These are phyloP conservation scores for Caenorhabditis imperialis DNA, from an alignment of 2,888 invertebrate species.

Conservation along the genomic window DNA sequence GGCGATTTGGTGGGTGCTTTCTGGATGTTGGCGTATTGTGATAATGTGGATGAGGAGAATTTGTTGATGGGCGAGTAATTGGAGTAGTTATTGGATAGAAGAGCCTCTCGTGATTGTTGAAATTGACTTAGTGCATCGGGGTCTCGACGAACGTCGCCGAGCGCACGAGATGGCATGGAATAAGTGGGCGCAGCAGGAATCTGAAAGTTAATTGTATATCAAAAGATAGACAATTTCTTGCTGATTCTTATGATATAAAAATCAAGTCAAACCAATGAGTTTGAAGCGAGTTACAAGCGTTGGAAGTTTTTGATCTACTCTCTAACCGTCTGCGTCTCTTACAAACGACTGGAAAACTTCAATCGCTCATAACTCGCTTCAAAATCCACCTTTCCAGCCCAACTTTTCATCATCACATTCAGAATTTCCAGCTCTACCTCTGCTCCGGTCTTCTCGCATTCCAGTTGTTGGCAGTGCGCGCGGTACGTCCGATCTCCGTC, in stretches of 20 bases:
- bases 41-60: conserved; percentile 49
- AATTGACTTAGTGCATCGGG: conserved; percentile 67
- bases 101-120: conserved; percentile 47
- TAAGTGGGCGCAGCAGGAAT: conserved; percentile 72
- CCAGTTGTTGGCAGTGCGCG: conserved; percentile 71
- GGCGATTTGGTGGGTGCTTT: conserved; percentile 15
- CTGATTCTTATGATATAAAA: too few relatives aligned
- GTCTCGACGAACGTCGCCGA: conserved; percentile 73
- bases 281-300: too few relatives aligned
- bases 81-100: conserved; percentile 22
- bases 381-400: too few relatives aligned
- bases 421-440: conserved; percentile 51
- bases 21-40: conserved; percentile 43
- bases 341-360: too few relatives aligned
- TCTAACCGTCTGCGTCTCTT: too few relatives aligned
- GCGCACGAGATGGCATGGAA: conserved; percentile 72
- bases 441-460: conserved; percentile 70
- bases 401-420: background rate
- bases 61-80: conserved; percentile 35
- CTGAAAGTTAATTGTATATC: conserved; percentile 29
- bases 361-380: too few relatives aligned
- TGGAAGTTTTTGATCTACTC: too few relatives aligned
- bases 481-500: conserved; percentile 76
- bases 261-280: too few relatives aligned
- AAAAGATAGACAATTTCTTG: too few relatives aligned